Conservation (phyloP, 2,797 vertebrate genomes). For the Squalus acanthias region DNA sequence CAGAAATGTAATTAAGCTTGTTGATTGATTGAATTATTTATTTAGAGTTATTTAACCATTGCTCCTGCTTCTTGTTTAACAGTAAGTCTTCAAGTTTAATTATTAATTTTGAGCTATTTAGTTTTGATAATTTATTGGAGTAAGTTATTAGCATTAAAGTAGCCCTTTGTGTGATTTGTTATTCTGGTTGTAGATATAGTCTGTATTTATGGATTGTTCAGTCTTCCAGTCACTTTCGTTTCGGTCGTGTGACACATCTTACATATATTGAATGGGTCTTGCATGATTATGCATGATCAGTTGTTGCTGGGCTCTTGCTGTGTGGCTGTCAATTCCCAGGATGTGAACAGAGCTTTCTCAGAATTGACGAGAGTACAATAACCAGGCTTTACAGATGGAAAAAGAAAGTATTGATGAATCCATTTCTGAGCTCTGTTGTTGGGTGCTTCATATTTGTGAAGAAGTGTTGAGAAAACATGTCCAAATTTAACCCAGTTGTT, state of each 20-base stretch:
- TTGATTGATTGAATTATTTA: not conserved
- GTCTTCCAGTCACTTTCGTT: not conserved
- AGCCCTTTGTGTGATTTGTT: not conserved
- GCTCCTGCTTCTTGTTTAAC: not conserved
- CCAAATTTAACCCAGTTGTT: not conserved
- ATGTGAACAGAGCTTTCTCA: not conserved
- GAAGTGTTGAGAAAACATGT: not conserved
- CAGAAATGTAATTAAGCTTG: not conserved
- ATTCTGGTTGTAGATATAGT: not conserved
- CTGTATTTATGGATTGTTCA: not conserved
- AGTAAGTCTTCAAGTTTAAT: not conserved
- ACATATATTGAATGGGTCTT: not conserved
- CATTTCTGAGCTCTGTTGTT: not conserved
- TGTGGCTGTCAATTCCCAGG: too few relatives aligned
- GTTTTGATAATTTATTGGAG: not conserved
- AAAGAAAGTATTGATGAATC: not conserved
- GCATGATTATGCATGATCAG: too few relatives aligned
- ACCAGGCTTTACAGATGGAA: not conserved
- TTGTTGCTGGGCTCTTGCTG: not conserved
- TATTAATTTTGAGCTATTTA: slow-evolving; percentile 9
- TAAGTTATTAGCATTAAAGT: not conserved
- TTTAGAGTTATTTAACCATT: not conserved
- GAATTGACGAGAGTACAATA: not conserved
- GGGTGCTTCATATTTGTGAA: not conserved
- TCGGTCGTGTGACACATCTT: not conserved